Evolutionary conservation across 1,140 invertebrate genomes (phyloP).

Genomic region (Leptinotarsa undecemlineata): DNA sequence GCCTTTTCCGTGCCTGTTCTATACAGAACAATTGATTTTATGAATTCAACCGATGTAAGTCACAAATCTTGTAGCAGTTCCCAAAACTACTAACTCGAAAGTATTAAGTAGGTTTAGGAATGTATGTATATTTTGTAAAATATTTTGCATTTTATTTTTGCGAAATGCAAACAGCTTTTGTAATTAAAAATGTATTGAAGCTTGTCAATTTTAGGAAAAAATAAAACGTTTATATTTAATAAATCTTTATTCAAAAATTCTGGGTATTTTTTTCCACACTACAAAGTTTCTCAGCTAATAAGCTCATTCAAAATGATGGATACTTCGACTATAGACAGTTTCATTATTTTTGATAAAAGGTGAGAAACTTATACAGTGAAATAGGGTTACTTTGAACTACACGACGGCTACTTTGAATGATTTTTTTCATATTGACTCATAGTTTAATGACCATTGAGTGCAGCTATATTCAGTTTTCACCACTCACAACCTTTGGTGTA

Average conservation of each 20-base stretch:
- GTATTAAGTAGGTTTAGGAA: constrained; percentile 43
- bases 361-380: too few species aligned
- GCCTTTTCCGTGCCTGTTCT: constrained; percentile 1
- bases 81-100: constrained; percentile 31
- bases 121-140: constrained; percentile 41
- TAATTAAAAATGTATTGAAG: constrained; percentile 43
- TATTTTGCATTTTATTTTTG: constrained; percentile 38
- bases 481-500: too few species aligned
- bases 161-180: constrained; percentile 39
- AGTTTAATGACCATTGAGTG: too few species aligned
- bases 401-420: too few species aligned
- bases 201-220: constrained; percentile 45
- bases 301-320: too few species aligned
- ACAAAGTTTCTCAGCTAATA: too few species aligned
- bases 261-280: not conserved
- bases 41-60: constrained; percentile 17
- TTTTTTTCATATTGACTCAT: too few species aligned
- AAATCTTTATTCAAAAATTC: constrained; percentile 9
- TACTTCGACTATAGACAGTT: too few species aligned
- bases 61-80: constrained; percentile 21
- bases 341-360: too few species aligned
- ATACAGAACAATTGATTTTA: constrained; percentile 26
- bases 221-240: constrained; percentile 30
- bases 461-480: too few species aligned
- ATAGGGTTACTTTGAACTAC: too few species aligned